Evolutionary conservation across 2,888 invertebrate species (phyloP).

Genomic region (Stenodera caucasica): DNA sequence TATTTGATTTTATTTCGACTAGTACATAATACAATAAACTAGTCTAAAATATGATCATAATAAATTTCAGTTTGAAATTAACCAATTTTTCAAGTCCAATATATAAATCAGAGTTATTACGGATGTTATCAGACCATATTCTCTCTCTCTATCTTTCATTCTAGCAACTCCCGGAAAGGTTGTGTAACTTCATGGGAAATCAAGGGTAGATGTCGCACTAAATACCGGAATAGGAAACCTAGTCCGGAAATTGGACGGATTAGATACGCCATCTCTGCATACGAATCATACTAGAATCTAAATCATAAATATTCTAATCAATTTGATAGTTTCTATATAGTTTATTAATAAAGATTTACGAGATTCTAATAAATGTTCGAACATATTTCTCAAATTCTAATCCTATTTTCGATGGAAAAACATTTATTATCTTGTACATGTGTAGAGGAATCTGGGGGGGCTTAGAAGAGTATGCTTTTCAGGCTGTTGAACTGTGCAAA

Average conservation of each 20-base stretch:
- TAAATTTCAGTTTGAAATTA: conserved; percentile 10
- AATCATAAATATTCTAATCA: too few relatives aligned
- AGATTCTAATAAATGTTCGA: neutral
- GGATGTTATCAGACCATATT: conserved; percentile 29
- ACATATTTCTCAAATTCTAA: neutral
- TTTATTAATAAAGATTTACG: too few relatives aligned
- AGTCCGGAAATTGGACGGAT: conserved; percentile 51
- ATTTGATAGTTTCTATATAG: too few relatives aligned
- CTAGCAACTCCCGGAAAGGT: conserved; percentile 20
- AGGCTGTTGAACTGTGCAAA: conserved; percentile 40
- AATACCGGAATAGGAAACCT: conserved; percentile 52
- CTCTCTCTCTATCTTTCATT: too few relatives aligned
- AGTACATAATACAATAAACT: neutral
- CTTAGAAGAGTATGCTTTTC: conserved; percentile 30
- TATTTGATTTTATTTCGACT: too few relatives aligned
- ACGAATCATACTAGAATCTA: conserved; percentile 43
- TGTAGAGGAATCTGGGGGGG: conserved; percentile 26
- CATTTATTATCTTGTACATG: conserved; percentile 28
- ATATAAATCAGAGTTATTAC: conserved; percentile 13
- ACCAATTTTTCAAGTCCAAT: conserved; percentile 17
- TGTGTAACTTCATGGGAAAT: conserved; percentile 24
- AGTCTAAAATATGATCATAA: neutral
- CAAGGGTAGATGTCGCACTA: conserved; percentile 45
- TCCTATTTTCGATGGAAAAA: conserved; percentile 7
- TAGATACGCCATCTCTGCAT: conserved; percentile 43